Conservation (phyloP, 1,140 invertebrate species). For the Thalassaphorura encarpata region DNA sequence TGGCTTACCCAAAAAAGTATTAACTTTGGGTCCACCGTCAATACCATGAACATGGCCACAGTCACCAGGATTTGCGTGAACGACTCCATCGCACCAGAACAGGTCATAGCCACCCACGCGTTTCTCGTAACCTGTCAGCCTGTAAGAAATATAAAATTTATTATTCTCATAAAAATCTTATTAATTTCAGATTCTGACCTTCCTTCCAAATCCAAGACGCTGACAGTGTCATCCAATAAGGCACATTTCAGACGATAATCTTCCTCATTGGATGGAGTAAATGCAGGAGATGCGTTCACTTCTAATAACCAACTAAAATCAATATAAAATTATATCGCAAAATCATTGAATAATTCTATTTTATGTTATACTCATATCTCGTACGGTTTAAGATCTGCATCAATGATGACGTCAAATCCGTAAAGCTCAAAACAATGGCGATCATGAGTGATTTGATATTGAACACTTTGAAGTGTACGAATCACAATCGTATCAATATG, state of each 20-base stretch:
- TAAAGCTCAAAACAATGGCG: constrained; percentile 53
- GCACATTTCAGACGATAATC: constrained; percentile 44
- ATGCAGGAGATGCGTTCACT: constrained; percentile 52
- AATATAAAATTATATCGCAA: too few species aligned
- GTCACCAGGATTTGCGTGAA: constrained; percentile 33
- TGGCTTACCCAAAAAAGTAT: constrained; percentile 27
- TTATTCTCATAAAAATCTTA: neutral
- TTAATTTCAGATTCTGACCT: constrained; percentile 16
- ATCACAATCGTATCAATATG: constrained; percentile 47
- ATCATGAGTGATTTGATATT: constrained; percentile 40
- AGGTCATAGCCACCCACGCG: constrained; percentile 51
- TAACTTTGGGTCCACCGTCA: constrained; percentile 19
- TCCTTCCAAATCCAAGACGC: constrained; percentile 40
- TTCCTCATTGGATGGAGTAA: constrained; percentile 49
- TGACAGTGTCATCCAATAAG: constrained; percentile 40
- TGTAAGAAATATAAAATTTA: constrained; percentile 16
- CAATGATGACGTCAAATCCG: constrained; percentile 55
- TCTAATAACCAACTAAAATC: constrained; percentile 51
- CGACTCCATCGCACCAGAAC: constrained; percentile 49
- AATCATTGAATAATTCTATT: too few species aligned
- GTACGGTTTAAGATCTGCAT: constrained; percentile 46
- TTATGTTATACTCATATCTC: constrained; percentile 4
- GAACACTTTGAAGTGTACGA: constrained; percentile 46
- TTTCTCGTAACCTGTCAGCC: constrained; percentile 45
- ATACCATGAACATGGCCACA: constrained; percentile 4